Evolutionary conservation across 2,888 invertebrate genomes (phyloP).

Genomic region (Agrochola circellaris): DNA sequence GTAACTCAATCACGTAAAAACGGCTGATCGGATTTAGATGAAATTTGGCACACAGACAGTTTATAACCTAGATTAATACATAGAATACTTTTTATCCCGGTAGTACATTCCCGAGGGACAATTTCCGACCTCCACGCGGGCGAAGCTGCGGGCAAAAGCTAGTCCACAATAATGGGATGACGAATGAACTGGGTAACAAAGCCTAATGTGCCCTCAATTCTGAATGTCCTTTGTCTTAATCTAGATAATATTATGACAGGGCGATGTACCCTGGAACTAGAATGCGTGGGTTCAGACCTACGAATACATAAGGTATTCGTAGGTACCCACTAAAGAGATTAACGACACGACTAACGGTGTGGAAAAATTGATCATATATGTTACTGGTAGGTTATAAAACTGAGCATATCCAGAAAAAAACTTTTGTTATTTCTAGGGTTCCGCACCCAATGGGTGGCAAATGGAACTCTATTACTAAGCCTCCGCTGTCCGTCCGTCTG

Average conservation of each 20-base stretch:
- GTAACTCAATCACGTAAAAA: too few species aligned
- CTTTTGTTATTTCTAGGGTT: not conserved
- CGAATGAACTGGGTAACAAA: slow-evolving; percentile 23
- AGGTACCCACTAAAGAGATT: slow-evolving; percentile 23
- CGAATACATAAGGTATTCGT: too few species aligned
- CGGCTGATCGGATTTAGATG: too few species aligned
- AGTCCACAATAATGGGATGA: not conserved
- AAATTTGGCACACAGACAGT: too few species aligned
- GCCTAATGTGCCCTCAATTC: slow-evolving; percentile 20
- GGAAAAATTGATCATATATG: slow-evolving; percentile 52
- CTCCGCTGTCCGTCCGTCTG: too few species aligned
- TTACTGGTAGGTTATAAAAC: slow-evolving; percentile 2
- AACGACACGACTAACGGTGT: slow-evolving; percentile 32
- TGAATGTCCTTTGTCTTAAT: slow-evolving; percentile 24
- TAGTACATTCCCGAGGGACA: too few species aligned
- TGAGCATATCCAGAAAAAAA: not conserved
- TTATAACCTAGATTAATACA: too few species aligned
- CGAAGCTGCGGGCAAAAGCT: too few species aligned
- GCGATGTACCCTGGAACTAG: slow-evolving; percentile 25
- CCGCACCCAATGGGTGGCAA: too few species aligned
- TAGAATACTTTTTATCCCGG: too few species aligned
- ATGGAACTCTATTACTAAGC: too few species aligned
- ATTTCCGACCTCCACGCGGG: too few species aligned
- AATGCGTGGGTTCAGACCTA: slow-evolving; percentile 12
- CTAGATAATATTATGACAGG: slow-evolving; percentile 16